These are phyloP conservation scores for Drosophila lutescens DNA, from an alignment of 2,888 invertebrate genomes.

Conservation along the genomic window DNA sequence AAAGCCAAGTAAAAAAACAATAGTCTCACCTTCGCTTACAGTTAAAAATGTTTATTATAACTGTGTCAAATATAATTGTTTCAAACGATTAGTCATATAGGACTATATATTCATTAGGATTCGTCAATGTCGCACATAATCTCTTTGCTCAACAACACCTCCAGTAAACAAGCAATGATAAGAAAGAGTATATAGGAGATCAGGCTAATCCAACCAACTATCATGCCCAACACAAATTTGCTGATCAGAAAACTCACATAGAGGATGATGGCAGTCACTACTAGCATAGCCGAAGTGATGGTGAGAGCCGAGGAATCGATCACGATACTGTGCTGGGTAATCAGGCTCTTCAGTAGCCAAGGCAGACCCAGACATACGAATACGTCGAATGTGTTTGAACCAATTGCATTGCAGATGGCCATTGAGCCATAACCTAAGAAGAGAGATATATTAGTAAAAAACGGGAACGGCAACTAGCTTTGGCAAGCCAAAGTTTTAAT, in stretches of 20 bases:
- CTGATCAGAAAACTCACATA: conserved; percentile 91
- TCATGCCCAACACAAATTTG: conserved; percentile 91
- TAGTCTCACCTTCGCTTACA: no score
- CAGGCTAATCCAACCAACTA: conserved; percentile 91
- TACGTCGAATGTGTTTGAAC: conserved; percentile 95
- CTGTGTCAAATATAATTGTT: no score
- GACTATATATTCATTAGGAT: background rate
- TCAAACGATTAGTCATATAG: background rate
- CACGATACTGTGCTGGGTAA: conserved; percentile 88
- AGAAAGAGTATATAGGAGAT: conserved; percentile 93
- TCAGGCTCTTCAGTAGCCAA: conserved; percentile 92
- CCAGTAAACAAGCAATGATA: conserved; percentile 84
- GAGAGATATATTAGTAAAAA: background rate
- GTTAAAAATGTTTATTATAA: no score
- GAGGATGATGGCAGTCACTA: conserved; percentile 91
- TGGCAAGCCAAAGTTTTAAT: no score
- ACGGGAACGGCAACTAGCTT: no score
- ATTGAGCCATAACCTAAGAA: conserved; percentile 88
- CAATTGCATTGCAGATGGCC: conserved; percentile 95
- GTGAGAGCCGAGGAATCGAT: conserved; percentile 93
- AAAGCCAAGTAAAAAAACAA: no score
- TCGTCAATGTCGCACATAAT: conserved; percentile 51
- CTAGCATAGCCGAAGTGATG: conserved; percentile 92
- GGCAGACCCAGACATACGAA: conserved; percentile 92
- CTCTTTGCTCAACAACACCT: conserved; percentile 1